Base-by-base conservation (phyloP, 2,113 vertebrate genomes). In the Corynorhinus townsendii region DNA sequence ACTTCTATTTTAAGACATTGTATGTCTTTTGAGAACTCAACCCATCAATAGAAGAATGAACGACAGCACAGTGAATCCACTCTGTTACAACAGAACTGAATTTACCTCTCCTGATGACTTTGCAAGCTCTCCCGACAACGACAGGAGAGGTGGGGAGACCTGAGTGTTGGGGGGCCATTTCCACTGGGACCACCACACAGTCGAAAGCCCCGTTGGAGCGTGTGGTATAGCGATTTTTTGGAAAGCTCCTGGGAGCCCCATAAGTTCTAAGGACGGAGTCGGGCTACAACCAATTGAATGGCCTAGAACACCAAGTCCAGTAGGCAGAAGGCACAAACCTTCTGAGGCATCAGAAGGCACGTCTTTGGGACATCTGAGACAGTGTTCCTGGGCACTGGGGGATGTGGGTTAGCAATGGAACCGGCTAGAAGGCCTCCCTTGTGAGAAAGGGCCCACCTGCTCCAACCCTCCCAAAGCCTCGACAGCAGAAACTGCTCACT, bases 1-100 rank as follows among this genome's bases (percentile, higher is more conserved):
- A 87, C 87, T 90, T 69, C 82, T 81, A 86, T 47, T 85, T 81
- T 84, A 54, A 95, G 95, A 64, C 1, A 0, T 49, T 52, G 85
- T 49, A 35, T 9, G 35, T 49, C 75, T 77, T 79, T 69, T 83
- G 73, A 91, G 40, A 86, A 69, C 33, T 86, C 33, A 22, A 22
- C 43, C n/a, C 72, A 64, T 64, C 82, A 28, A 19, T 0, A 45
- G 33, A 49, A 81, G 43, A 96, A 79, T 16, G n/a, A 89, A 68
- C 49, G 20, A 86, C 16, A 17, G 24, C 40, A 35, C 38, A 11
- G 35, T 3, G 7, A 94, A 76, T 75, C 35, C 5, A n/a, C 52
- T 82, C 66, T 38, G 40, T 40, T 45, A 68, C 77, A 92, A 81
- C 0, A 84, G 30, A 84, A 45, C 33, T 49, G 54, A 24, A 8